Evolutionary conservation across 2,888 invertebrate species (phyloP).

Genomic region (Drosophila antonietae): DNA sequence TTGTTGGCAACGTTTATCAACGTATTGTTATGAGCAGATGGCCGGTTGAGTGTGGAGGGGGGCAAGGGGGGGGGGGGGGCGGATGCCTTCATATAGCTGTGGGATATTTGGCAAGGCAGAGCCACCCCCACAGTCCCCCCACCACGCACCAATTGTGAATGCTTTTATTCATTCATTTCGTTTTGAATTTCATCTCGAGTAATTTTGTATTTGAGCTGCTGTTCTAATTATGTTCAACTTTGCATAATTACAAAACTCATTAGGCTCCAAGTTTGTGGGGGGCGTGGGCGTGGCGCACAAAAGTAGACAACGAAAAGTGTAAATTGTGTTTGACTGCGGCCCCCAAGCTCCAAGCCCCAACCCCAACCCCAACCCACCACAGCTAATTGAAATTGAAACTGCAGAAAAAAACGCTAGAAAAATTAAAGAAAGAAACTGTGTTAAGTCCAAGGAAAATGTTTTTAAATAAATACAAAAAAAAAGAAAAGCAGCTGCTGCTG

Average conservation of each 20-base stretch:
- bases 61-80: background rate
- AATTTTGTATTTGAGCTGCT: constrained; percentile 34
- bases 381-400: constrained; percentile 54
- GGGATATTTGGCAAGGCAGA: constrained; percentile 5
- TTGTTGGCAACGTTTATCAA: constrained; percentile 24
- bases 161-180: constrained; percentile 22
- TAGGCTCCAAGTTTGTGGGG: constrained; percentile 44
- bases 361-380: background rate
- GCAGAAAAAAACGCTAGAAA: background rate
- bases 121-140: background rate
- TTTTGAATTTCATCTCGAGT: constrained; percentile 35
- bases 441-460: background rate
- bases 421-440: constrained; percentile 4
- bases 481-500: constrained; percentile 27
- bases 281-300: constrained; percentile 19
- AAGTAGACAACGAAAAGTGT: constrained; percentile 50
- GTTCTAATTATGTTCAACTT: constrained; percentile 58
- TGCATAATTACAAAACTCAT: constrained; percentile 75
- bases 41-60: background rate
- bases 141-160: background rate
- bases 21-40: constrained; percentile 10
- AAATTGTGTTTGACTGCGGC: constrained; percentile 34
- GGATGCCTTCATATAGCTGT: background rate
- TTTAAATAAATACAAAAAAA: constrained; percentile 1
- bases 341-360: background rate